Conservation (phyloP, 2,113 vertebrate species). For the Anseranas semipalmata region DNA sequence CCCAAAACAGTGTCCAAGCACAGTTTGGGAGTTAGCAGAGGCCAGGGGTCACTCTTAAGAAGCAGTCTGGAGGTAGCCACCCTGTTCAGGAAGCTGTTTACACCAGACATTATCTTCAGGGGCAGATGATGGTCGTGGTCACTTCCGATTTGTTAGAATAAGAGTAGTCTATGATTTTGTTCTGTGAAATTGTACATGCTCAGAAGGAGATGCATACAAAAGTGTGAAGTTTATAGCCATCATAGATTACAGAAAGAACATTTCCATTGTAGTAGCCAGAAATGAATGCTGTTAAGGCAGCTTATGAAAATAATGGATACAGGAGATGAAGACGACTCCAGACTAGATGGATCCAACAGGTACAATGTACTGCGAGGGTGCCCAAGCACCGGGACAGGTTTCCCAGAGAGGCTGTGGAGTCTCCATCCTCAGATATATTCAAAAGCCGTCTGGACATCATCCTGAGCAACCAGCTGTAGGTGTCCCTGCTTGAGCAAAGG, state of each 20-base stretch:
- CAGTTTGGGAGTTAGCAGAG: not conserved
- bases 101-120: not conserved
- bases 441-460: not conserved
- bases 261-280: not conserved
- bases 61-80: not conserved
- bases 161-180: not conserved
- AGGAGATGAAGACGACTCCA: not conserved
- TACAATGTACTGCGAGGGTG: not conserved
- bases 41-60: not conserved
- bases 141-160: not conserved
- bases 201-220: not conserved
- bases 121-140: not conserved
- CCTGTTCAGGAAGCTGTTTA: not conserved
- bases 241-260: not conserved
- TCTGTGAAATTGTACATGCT: not conserved
- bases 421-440: not conserved
- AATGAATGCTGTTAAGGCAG: conserved; percentile 7
- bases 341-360: not conserved
- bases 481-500: not conserved
- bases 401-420: not conserved
- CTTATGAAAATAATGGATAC: not conserved
- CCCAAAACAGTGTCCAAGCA: not conserved
- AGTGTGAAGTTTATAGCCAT: not conserved
- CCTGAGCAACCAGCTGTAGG: not conserved
- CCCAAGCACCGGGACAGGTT: not conserved